Evolutionary conservation across 1,140 invertebrate genomes (phyloP).

Genomic region (Drosophila biarmipes): DNA sequence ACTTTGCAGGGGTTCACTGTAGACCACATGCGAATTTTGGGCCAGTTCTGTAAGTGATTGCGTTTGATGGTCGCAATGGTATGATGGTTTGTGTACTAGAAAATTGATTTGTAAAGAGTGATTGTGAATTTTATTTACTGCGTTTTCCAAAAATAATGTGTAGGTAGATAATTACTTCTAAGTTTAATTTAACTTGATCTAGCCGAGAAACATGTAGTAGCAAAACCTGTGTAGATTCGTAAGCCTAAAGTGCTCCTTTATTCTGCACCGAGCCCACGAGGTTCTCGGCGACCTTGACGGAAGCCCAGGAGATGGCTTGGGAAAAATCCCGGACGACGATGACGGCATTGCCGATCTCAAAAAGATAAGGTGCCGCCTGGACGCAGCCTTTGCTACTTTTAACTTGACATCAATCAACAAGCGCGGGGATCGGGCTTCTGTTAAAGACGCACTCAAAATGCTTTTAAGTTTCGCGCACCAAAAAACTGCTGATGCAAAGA

Average conservation of each 20-base stretch:
- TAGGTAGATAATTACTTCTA: too few species aligned
- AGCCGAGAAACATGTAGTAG: background rate
- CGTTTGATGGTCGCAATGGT: background rate
- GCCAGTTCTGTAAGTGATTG: background rate
- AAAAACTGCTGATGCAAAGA: constrained; percentile 71
- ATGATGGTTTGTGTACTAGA: background rate
- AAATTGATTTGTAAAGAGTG: too few species aligned
- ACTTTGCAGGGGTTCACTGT: constrained; percentile 20
- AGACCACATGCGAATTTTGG: constrained; percentile 14
- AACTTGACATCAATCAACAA: constrained; percentile 72
- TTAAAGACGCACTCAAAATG: constrained; percentile 77
- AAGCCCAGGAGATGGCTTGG: constrained; percentile 1
- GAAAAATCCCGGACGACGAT: constrained; percentile 32
- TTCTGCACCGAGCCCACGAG: background rate
- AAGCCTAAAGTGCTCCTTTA: background rate
- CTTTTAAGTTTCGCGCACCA: constrained; percentile 70
- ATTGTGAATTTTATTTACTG: too few species aligned
- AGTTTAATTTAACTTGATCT: background rate
- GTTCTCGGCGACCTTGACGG: constrained; percentile 21
- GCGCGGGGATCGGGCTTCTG: constrained; percentile 46
- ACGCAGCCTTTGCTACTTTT: constrained; percentile 65
- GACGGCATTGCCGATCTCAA: constrained; percentile 42
- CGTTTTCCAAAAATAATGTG: too few species aligned
- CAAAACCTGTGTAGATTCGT: background rate
- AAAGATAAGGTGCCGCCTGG: constrained; percentile 50